A percentile compares a stretch with the other conserved stretches of the same genome.
Conservation (phyloP, 2,797 vertebrate genomes). For the Chromobotia macracanthus region DNA sequence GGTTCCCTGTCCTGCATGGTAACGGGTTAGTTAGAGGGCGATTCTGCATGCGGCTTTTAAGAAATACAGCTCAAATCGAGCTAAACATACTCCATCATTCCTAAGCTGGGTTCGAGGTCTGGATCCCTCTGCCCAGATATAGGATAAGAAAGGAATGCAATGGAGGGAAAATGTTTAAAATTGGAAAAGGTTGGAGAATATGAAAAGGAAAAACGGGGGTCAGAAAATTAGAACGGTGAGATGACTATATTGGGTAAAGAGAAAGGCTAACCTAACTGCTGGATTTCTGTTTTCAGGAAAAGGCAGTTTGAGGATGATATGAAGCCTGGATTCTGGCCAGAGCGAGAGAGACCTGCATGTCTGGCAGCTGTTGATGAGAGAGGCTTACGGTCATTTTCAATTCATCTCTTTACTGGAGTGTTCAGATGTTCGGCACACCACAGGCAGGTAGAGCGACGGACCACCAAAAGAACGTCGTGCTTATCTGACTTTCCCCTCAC, state of each 20-base stretch:
- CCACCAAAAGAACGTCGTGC: conserved; percentile 58
- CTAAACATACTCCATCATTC: conserved; percentile 77
- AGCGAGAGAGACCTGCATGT: conserved; percentile 31
- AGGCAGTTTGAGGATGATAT: conserved; percentile 19
- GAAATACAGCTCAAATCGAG: conserved; percentile 68
- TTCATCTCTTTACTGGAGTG: conserved; percentile 20
- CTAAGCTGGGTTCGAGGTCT: conserved; percentile 73
- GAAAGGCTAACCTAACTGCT: conserved; percentile 25
- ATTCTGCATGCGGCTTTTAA: conserved; percentile 73
- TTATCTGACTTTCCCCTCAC: conserved; percentile 62
- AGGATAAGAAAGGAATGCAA: conserved; percentile 44
- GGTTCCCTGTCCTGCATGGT: conserved; percentile 66
- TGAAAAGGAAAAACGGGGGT: conserved; percentile 1
- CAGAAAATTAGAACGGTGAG: not conserved
- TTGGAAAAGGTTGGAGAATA: not conserved
- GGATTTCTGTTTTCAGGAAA: conserved; percentile 17
- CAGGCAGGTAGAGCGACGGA: conserved; percentile 53
- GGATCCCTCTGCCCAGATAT: conserved; percentile 65
- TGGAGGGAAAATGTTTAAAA: not conserved
- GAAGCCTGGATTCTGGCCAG: conserved; percentile 11
- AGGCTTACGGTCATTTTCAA: conserved; percentile 43
- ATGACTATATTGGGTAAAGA: conserved; percentile 25
- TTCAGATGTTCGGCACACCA: conserved; percentile 38
- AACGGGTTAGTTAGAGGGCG: conserved; percentile 69
- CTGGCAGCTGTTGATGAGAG: conserved; percentile 40